Conservation (phyloP, 2,888 invertebrate genomes). For the Schizotus pectinicornis region DNA sequence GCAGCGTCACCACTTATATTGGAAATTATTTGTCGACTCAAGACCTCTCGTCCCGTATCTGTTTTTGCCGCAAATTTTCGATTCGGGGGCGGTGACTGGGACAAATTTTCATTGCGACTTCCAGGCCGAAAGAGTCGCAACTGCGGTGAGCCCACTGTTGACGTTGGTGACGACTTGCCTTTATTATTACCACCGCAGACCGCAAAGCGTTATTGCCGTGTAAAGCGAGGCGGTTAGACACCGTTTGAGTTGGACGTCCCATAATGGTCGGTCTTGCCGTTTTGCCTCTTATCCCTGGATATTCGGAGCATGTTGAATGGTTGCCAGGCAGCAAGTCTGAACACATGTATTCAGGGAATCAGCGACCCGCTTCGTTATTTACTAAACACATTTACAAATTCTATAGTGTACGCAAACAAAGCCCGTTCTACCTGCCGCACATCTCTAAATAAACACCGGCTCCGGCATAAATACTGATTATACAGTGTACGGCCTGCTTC, state of each 20-base stretch:
- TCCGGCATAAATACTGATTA: conserved; percentile 28
- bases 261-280: background rate
- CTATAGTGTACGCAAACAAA: conserved; percentile 33
- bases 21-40: too few species aligned
- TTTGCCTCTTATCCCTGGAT: conserved; percentile 5
- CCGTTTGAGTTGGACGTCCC: background rate
- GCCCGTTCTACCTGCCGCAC: conserved; percentile 34
- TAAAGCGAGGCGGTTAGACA: background rate
- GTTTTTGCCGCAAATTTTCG: too few species aligned
- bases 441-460: conserved; percentile 29
- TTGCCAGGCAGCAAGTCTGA: conserved; percentile 24
- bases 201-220: background rate
- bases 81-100: too few species aligned
- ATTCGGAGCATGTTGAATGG: conserved; percentile 20
- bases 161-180: background rate
- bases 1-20: too few species aligned
- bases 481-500: conserved; percentile 13
- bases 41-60: too few species aligned
- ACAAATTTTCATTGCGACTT: too few species aligned
- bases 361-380: conserved; percentile 31
- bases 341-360: conserved; percentile 29
- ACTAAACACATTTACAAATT: conserved; percentile 40
- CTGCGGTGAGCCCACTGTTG: background rate
- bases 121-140: too few species aligned
- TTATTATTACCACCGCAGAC: background rate